Base-by-base conservation (phyloP, 1,140 invertebrate species). In the Odontomachus brunneus region DNA sequence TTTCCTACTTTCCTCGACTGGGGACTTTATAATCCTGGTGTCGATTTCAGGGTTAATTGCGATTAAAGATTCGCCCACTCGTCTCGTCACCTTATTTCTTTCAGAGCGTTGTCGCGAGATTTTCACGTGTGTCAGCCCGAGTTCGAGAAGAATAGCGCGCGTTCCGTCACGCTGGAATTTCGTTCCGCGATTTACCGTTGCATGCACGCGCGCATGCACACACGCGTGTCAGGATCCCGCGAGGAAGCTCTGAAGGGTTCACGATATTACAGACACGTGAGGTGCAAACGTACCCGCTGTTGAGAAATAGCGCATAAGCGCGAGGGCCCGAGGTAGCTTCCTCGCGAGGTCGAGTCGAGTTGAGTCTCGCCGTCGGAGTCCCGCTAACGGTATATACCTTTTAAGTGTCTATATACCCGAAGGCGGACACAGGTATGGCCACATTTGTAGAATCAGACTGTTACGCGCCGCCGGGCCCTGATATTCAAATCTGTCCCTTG, bases 361-460 rank as follows among this genome's bases (percentile, higher is more conserved):
- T 5, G 29, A 33, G 29, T 33, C 83, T 60, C 72, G 72, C 26
- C 51, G 66, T 48, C 59, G 24, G 19, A 33, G 5, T 44, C 38
- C 9, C 48, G 44, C 65, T 87, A 87, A 87, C 85, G 85, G 85
- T 87, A 87, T 57, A 33, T 63, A 78, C 53, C 49, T 83, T 69
- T 82, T 55, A 75, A 51, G 24, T 72, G 71, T 55, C 57, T 86
- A 49, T 60, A 76, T 67, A 78, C 62, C 63, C 33, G 29, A 26
- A 60, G 29, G n/a, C 29, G 19, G 24, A 29, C 22, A 24, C 17
- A 51, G 80, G 33, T 75, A 69, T n/a, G 59, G 49, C 55, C 76
- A 49, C 67, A 83, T 83, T 74, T 74, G 48, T 73, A 82, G 29
- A 80, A 80, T 80, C 62, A 33, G 22, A 57, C 44, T 67, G 53